Conservation (phyloP, 2,113 vertebrate genomes). For the Nematolebias whitei region DNA sequence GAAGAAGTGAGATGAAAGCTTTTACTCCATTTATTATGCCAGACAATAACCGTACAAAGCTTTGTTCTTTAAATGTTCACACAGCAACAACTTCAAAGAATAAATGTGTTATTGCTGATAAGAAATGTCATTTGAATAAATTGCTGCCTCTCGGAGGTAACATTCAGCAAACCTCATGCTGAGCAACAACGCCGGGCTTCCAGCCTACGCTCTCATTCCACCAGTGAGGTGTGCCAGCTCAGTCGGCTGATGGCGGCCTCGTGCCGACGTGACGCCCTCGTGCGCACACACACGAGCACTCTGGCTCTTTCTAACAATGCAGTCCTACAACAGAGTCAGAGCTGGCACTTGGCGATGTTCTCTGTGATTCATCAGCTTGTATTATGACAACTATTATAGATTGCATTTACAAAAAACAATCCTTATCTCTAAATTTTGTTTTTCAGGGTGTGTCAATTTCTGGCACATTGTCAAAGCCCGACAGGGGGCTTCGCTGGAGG, state of each 20-base stretch:
- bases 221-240: slow-evolving; percentile 46
- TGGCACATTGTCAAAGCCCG: slow-evolving; percentile 88
- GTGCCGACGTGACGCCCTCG: slow-evolving; percentile 17
- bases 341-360: slow-evolving; percentile 1
- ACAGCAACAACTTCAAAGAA: not conserved
- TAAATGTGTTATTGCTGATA: not conserved
- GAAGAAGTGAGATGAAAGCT: not conserved
- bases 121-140: slow-evolving; percentile 32
- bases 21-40: not conserved
- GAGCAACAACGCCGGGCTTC: slow-evolving; percentile 9
- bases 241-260: slow-evolving; percentile 50
- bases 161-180: slow-evolving; percentile 7
- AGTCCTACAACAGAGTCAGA: slow-evolving; percentile 42
- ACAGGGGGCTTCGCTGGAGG: slow-evolving; percentile 92
- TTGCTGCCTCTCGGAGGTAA: slow-evolving; percentile 32
- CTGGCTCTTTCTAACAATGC: slow-evolving; percentile 33
- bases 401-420: not conserved
- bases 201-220: slow-evolving; percentile 52
- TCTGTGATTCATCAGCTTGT: slow-evolving; percentile 21
- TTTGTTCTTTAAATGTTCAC: not conserved
- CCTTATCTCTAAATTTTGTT: not conserved
- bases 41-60: not conserved
- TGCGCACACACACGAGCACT: slow-evolving; percentile 20
- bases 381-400: not conserved
- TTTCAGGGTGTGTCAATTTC: slow-evolving; percentile 89